Conservation (phyloP, 2,888 invertebrate genomes). For the Timema cristinae region DNA sequence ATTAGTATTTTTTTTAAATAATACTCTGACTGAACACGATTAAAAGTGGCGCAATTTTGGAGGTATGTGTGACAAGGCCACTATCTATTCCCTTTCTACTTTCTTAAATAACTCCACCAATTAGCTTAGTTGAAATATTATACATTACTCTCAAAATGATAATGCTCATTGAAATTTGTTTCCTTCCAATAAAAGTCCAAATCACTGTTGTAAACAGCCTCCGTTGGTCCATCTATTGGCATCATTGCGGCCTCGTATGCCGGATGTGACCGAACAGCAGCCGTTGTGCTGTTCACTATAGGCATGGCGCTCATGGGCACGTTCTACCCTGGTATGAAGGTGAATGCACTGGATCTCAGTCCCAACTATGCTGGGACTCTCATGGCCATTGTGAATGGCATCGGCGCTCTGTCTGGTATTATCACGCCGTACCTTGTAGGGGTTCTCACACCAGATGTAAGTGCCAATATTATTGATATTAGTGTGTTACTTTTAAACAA, state of each 20-base stretch:
- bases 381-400: slow-evolving; percentile 67
- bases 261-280: slow-evolving; percentile 58
- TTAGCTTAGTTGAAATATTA: no score
- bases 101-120: no score
- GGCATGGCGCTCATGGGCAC: slow-evolving; percentile 66
- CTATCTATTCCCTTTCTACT: no score
- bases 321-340: slow-evolving; percentile 67
- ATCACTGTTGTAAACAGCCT: slow-evolving; percentile 39
- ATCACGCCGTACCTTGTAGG: slow-evolving; percentile 65
- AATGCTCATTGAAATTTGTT: no score
- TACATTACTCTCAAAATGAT: no score
- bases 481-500: no score
- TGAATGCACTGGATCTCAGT: slow-evolving; percentile 63
- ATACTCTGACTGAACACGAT: no score
- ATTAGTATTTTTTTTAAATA: no score
- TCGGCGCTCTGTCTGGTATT: slow-evolving; percentile 68
- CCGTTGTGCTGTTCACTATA: slow-evolving; percentile 59
- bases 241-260: slow-evolving; percentile 66
- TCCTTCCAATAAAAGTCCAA: no score
- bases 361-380: slow-evolving; percentile 63
- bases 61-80: no score
- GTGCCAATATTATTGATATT: no score
- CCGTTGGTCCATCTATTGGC: slow-evolving; percentile 62
- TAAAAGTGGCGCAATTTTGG: no score
- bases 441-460: slow-evolving; percentile 59